Base-by-base conservation (phyloP, 2,888 invertebrate species). In the Mimachlamys varia region DNA sequence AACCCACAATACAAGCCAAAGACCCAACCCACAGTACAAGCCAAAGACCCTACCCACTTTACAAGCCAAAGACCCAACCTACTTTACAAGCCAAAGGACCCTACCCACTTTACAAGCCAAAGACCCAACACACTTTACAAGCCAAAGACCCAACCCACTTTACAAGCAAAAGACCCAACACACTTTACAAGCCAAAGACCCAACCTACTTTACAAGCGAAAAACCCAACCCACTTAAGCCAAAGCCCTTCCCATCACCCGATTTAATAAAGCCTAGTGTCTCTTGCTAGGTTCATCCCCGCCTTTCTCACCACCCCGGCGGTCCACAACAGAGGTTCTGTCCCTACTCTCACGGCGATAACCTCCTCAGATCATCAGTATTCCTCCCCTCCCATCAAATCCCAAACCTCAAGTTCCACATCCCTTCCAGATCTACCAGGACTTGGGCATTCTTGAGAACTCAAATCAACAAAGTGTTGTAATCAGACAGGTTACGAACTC, bases 251-350 rank as follows among this genome's bases (percentile, higher is more conserved):
- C 76, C 76, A 62, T 22, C 3, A 22, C 50, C 7, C 15, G 2
- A 53, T 53, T 44, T 44, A 44, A 76, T 15, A 76, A 27, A 76
- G 76, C 76, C 76, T 33, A 76, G 27, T 76, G 76, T 33, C 33
- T 76, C 22, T 12, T 76, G 58, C 22, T 33, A 12, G 76, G 22
- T 76, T 33, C 76, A 27, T 76, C 33, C 76, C 76, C 33, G 0
- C 27, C 13, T 76, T 27, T 27, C 33, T 13, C 76, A 76, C 76
- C 27, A 12, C 44, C 7, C 7, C 0, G 76, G 27, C 27, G 76
- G 76, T 76, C 76, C 76, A 76, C 19, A 19, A 76, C 76, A 27
- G 76, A 76, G 76, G 76, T 76, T 76, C 76, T 76, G 76, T 76
- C 76, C 76, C 76, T 76, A 76, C 76, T 76, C 76, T 15, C 33